These are phyloP conservation scores for Brachyalestes nurse DNA, from an alignment of 2,797 vertebrate species.

Conservation along the genomic window DNA sequence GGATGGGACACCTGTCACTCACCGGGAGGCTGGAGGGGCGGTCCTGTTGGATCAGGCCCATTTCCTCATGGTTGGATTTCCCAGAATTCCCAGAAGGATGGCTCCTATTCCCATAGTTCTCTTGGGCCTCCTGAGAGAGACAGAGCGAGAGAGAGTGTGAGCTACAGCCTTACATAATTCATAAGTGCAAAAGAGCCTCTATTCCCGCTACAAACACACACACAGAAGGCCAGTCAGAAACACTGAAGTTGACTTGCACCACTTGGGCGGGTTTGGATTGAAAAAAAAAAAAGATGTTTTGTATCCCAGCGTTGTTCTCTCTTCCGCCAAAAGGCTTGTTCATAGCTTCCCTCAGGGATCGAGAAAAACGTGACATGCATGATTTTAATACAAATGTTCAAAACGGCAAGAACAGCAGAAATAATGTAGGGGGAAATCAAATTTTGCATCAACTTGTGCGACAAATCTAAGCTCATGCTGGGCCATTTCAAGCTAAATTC, in stretches of 20 bases:
- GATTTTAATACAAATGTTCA: not conserved
- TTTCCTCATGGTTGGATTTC: constrained; percentile 91
- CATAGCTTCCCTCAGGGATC: not conserved
- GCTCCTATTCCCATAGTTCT: constrained; percentile 87
- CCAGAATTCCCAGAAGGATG: constrained; percentile 76
- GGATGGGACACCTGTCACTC: constrained; percentile 68
- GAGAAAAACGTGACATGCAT: not conserved
- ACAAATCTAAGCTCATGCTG: not conserved
- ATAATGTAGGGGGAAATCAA: constrained; percentile 5
- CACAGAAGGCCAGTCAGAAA: not conserved
- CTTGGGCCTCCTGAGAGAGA: constrained; percentile 85
- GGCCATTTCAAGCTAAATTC: not conserved
- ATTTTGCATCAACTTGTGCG: not conserved
- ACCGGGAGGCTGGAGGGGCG: constrained; percentile 91
- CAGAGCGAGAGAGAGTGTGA: constrained; percentile 9
- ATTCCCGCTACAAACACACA: constrained; percentile 1
- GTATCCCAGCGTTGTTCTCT: not conserved
- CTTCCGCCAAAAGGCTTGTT: not conserved
- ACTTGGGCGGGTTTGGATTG: not conserved
- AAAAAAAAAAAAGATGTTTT: not conserved
- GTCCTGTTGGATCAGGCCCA: constrained; percentile 81
- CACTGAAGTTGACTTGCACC: not conserved
- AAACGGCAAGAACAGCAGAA: constrained; percentile 13
- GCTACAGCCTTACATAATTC: constrained; percentile 19
- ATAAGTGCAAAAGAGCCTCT: constrained; percentile 20